These are phyloP conservation scores for Cantharis rufa DNA, from an alignment of 2,888 invertebrate species.

Conservation along the genomic window DNA sequence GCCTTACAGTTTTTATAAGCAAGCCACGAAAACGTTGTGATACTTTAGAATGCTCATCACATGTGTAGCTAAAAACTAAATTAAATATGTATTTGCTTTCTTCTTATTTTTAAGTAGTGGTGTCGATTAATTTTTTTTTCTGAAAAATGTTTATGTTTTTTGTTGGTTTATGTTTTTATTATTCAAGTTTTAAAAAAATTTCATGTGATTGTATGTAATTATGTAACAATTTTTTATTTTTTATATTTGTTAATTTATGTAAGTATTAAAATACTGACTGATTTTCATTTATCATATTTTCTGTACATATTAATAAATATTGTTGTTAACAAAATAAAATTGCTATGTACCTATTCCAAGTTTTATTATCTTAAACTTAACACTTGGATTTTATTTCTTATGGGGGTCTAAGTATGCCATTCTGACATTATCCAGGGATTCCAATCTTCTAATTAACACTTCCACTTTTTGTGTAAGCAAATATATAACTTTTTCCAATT, in stretches of 20 bases:
- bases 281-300: slow-evolving; percentile 35
- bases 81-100: neutral
- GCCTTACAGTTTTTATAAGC: slow-evolving; percentile 11
- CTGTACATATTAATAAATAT: slow-evolving; percentile 17
- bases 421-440: slow-evolving; percentile 35
- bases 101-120: neutral
- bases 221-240: neutral
- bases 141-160: neutral
- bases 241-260: slow-evolving; percentile 13
- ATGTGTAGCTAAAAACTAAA: slow-evolving; percentile 42
- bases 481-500: slow-evolving; percentile 42
- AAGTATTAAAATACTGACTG: slow-evolving; percentile 27
- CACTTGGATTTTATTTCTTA: neutral
- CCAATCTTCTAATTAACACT: slow-evolving; percentile 40
- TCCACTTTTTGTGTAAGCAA: slow-evolving; percentile 41
- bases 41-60: slow-evolving; percentile 52
- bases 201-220: neutral
- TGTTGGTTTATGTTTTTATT: neutral
- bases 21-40: slow-evolving; percentile 44
- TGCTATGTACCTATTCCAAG: slow-evolving; percentile 4
- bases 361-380: neutral
- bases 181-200: neutral
- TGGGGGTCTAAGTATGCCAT: neutral
- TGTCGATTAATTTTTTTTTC: neutral
- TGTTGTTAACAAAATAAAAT: slow-evolving; percentile 20